A percentile compares a stretch with the other conserved stretches of the same genome.
phyloP scores from a whole-genome alignment of 2,113 vertebrate species.

The Hepsetus odoe region DNA sequence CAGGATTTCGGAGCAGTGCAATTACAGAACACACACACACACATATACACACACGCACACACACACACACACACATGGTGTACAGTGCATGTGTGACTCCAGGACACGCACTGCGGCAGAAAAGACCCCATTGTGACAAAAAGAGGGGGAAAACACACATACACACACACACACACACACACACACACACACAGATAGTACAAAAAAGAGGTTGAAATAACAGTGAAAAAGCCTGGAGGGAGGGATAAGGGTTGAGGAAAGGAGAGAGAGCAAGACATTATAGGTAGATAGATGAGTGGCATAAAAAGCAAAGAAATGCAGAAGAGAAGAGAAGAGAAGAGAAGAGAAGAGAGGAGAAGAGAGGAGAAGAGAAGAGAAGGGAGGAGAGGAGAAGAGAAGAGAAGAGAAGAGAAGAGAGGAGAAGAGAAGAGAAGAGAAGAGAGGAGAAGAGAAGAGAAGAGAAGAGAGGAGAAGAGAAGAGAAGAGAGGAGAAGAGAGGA shows the following conservation, averaged over 20 bases:
- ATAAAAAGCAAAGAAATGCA: background rate
- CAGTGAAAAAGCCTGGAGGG: slow-evolving; percentile 67
- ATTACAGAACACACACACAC: slow-evolving; percentile 7
- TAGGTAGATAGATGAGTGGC: background rate
- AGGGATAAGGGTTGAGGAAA: slow-evolving; percentile 53
- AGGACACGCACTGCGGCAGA: slow-evolving; percentile 52
- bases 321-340: background rate
- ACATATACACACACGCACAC: slow-evolving; percentile 1
- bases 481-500: background rate
- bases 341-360: background rate
- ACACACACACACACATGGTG: slow-evolving; percentile 21
- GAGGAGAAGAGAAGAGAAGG: background rate
- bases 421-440: background rate
- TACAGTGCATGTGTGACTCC: slow-evolving; percentile 4
- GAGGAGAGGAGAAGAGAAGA: background rate
- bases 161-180: no score
- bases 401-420: background rate
- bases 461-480: background rate
- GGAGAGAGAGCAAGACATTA: slow-evolving; percentile 45
- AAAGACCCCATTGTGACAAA: slow-evolving; percentile 63
- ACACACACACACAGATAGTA: slow-evolving; percentile 56
- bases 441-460: background rate
- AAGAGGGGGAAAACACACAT: slow-evolving; percentile 59
- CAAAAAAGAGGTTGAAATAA: slow-evolving; percentile 61
- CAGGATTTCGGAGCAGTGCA: no score